These are phyloP conservation scores for Uloborus plumipes DNA, from an alignment of 2,888 invertebrate genomes.

Conservation along the genomic window DNA sequence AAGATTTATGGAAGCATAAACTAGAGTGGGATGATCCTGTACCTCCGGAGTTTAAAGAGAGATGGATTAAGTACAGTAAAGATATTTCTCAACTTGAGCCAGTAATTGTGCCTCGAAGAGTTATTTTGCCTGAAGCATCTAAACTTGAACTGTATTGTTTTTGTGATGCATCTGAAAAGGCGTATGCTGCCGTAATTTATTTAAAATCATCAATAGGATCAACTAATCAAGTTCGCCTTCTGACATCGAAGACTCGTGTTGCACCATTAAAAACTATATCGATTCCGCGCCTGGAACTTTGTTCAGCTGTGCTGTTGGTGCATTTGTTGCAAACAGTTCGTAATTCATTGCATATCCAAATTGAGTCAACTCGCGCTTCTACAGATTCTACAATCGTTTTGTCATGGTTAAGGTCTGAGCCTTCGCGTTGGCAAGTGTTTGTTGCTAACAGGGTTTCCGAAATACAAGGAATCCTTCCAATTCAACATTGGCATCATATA, in stretches of 20 bases:
- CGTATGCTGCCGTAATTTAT: neutral
- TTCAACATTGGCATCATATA: neutral
- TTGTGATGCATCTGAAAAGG: constrained; percentile 15
- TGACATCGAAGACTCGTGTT: neutral
- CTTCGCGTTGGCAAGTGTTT: too few relatives aligned
- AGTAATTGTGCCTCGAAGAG: neutral
- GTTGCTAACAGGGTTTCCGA: too few relatives aligned
- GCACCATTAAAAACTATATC: neutral
- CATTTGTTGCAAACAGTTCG: neutral
- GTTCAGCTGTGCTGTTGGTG: neutral
- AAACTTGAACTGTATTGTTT: constrained; percentile 9
- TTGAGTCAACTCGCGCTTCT: neutral
- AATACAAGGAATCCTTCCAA: neutral
- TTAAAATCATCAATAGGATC: neutral
- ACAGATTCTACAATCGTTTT: neutral
- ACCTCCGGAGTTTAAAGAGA: neutral
- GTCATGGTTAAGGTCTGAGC: neutral
- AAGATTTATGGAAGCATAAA: constrained; percentile 3
- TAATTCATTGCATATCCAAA: neutral
- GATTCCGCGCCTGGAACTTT: neutral
- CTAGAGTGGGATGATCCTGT: constrained; percentile 1
- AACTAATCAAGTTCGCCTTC: neutral
- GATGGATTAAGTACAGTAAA: neutral
- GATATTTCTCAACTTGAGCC: neutral
- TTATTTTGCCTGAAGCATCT: neutral